phyloP scores from a whole-genome alignment of 2,888 invertebrate species.

The Candidula unifasciata region DNA sequence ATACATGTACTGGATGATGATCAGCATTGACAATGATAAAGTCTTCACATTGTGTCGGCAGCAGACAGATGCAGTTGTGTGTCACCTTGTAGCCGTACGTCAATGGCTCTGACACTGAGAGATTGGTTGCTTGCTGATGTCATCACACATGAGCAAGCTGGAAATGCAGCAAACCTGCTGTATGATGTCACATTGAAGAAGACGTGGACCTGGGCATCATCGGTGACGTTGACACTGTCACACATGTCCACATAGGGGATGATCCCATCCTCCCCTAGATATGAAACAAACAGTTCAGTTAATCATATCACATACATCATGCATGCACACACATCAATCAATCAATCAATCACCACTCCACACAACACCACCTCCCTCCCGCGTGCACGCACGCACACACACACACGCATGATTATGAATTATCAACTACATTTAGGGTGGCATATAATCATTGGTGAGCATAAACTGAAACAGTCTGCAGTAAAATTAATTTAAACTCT shows the following conservation, averaged over 20 bases:
- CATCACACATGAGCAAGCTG: neutral
- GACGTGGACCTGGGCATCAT: neutral
- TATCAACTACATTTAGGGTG: no score
- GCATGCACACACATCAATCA: no score
- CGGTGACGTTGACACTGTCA: neutral
- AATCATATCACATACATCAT: no score
- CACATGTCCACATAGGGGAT: constrained; percentile 3
- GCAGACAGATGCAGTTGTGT: neutral
- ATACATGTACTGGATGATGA: no score
- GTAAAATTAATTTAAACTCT: no score
- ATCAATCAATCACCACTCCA: no score
- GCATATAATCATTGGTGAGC: no score
- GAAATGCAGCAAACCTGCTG: neutral
- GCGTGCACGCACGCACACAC: no score
- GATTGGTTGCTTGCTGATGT: neutral
- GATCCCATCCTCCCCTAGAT: neutral
- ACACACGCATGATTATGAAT: no score
- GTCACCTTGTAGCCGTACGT: neutral
- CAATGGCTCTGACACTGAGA: neutral
- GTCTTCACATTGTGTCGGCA: neutral
- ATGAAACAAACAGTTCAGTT: neutral
- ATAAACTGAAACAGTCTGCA: no score
- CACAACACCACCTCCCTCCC: no score
- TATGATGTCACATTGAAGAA: neutral
- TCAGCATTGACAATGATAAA: no score